Conservation (phyloP, 2,797 vertebrate genomes). For the Myotis myotis region DNA sequence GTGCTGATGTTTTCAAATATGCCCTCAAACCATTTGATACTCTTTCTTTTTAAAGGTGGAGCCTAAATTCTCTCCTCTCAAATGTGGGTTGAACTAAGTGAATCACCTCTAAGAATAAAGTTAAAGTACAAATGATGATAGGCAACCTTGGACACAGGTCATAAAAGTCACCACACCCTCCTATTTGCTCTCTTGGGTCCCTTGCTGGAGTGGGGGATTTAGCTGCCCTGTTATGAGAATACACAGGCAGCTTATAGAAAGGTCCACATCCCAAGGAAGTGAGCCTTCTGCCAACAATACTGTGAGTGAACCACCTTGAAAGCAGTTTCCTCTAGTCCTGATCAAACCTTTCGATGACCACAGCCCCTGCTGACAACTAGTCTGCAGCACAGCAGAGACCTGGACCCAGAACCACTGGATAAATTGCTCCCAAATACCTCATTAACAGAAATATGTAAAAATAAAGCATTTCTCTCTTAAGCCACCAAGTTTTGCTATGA, state of each 20-base stretch:
- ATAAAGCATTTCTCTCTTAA: not conserved
- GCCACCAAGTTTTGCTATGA: not conserved
- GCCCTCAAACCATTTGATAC: not conserved
- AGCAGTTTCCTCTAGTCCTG: fast-evolving
- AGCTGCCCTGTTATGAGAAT: not conserved
- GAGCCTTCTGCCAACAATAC: not conserved
- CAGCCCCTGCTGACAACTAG: not conserved
- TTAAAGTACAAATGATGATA: not conserved
- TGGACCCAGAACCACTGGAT: not conserved
- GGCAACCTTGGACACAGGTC: not conserved
- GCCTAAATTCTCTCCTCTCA: not conserved
- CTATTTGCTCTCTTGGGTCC: not conserved
- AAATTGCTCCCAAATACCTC: not conserved
- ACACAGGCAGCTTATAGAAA: not conserved
- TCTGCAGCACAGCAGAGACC: not conserved
- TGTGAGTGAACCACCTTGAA: not conserved
- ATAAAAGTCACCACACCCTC: not conserved
- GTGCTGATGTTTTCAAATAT: not conserved
- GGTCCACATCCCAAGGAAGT: not conserved
- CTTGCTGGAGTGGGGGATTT: not conserved
- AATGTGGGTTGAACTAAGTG: not conserved
- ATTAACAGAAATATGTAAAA: not conserved
- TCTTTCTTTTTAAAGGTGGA: not conserved
- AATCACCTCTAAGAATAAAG: not conserved
- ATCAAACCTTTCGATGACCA: not conserved